Evolutionary conservation across 1,140 invertebrate species (phyloP), one percentile per base, ranked within the genome.

Genomic region (Neodiprion lecontei): DNA sequence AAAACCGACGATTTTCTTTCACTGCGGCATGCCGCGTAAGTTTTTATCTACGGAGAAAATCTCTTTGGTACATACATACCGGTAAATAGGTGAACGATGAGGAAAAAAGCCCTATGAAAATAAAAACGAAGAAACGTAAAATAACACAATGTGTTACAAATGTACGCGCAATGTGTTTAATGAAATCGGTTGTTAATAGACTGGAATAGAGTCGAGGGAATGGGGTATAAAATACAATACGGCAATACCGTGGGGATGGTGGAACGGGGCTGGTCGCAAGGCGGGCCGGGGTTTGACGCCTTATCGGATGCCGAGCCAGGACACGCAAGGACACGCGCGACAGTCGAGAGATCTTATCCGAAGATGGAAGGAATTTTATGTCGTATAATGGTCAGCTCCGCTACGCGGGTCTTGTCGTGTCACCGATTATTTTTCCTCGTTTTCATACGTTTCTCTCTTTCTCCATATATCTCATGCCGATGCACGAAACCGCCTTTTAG

Each of bases 331-430:
- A 17, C 53, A 12, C 53, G n/a, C 53, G 11, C 53, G 78, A 77
- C 78, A 74, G 76, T 77, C 67, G 73, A 74, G 49, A 77, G 86
- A 87, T 87, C 78, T 79, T 88, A 88, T 89, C 86, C 69, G 69
- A 66, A 82, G 81, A 85, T 86, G 81, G 85, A 87, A 88, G 85
- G 81, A 88, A 88, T 84, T 85, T 87, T 85, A 85, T 87, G 84
- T 83, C 86, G 81, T 86, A 84, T 86, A 87, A 86, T 85, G 85
- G 84, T 86, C 85, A 82, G 76, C 74, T 76, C 28, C 28, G 28
- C 28, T 40, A 3, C 28, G 28, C 28, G 5, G 5, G 28, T 40
- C 28, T 40, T 5, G 28, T 40, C 28, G 28, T 40, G 28, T 40
- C 28, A 0, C 28, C 28, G 28, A 40, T 17, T 69, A n/a, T 69